phyloP scores from a whole-genome alignment of 1,140 invertebrate genomes.

The Drosophila arawakana region DNA sequence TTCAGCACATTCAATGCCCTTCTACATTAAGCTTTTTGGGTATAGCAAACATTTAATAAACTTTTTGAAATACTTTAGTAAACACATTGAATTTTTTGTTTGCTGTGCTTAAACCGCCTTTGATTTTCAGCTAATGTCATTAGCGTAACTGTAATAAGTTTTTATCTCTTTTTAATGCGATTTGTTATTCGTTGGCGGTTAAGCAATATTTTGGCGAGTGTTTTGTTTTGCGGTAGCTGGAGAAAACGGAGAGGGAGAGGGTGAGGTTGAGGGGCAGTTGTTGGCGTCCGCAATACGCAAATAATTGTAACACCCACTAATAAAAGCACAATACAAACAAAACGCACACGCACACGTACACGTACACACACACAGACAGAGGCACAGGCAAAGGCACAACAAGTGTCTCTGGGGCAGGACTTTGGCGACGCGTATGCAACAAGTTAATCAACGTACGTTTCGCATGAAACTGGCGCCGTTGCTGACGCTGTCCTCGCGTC shows the following conservation, averaged over 20 bases:
- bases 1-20: too few species aligned
- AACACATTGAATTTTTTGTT: neutral
- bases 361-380: neutral
- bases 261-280: slow-evolving; percentile 5
- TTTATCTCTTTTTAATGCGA: slow-evolving; percentile 24
- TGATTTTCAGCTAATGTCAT: slow-evolving; percentile 28
- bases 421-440: slow-evolving; percentile 72
- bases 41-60: too few species aligned
- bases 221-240: slow-evolving; percentile 18
- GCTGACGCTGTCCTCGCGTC: slow-evolving; percentile 55
- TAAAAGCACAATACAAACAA: slow-evolving; percentile 13
- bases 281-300: slow-evolving; percentile 69
- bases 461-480: slow-evolving; percentile 75
- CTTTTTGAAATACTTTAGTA: too few species aligned
- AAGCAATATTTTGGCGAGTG: slow-evolving; percentile 29
- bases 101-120: neutral
- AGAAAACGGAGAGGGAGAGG: slow-evolving; percentile 1
- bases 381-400: slow-evolving; percentile 20
- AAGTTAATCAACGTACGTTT: slow-evolving; percentile 82
- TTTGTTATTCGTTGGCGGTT: slow-evolving; percentile 3
- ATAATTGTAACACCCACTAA: slow-evolving; percentile 54
- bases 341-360: slow-evolving; percentile 4
- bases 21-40: too few species aligned
- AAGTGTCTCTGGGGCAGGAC: slow-evolving; percentile 50
- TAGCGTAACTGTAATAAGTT: neutral